Evolutionary conservation across 1,140 invertebrate species (phyloP).

Genomic region (Panagrolaimus sp.): DNA sequence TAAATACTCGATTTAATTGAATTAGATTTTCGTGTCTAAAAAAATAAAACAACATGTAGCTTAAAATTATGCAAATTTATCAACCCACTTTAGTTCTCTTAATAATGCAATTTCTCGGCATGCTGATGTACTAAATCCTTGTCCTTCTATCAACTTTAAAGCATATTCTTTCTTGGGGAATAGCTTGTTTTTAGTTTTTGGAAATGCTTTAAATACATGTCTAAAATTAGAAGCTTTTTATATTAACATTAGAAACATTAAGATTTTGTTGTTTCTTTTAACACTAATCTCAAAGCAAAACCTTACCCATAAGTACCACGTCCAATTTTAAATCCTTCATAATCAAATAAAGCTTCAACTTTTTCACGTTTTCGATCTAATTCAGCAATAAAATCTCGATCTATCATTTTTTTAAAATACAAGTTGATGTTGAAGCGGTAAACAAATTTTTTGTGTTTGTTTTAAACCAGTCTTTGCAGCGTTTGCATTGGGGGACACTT

Average conservation of each 20-base stretch:
- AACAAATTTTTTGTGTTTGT: too few species aligned
- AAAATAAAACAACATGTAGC: not conserved
- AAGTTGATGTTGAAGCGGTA: too few species aligned
- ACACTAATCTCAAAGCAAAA: not conserved
- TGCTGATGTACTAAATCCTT: constrained; percentile 96
- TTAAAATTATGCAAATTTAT: constrained; percentile 13
- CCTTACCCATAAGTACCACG: constrained; percentile 85
- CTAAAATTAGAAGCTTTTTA: too few species aligned
- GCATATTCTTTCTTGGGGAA: constrained; percentile 75
- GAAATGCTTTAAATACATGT: constrained; percentile 90
- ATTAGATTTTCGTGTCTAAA: constrained; percentile 55
- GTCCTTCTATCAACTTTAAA: constrained; percentile 97
- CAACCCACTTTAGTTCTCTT: constrained; percentile 82
- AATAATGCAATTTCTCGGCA: constrained; percentile 97
- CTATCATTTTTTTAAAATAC: constrained; percentile 18
- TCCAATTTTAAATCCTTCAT: constrained; percentile 92
- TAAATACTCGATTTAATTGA: constrained; percentile 85
- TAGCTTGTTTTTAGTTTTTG: constrained; percentile 65
- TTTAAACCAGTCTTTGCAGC: too few species aligned
- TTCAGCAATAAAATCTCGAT: constrained; percentile 42
- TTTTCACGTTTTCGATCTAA: constrained; percentile 38
- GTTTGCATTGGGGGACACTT: too few species aligned
- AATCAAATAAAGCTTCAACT: constrained; percentile 96
- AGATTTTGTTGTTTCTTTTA: not conserved
- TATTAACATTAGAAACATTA: too few species aligned